Conservation (phyloP, 2,797 vertebrate genomes). For the Helostoma temminkii region DNA sequence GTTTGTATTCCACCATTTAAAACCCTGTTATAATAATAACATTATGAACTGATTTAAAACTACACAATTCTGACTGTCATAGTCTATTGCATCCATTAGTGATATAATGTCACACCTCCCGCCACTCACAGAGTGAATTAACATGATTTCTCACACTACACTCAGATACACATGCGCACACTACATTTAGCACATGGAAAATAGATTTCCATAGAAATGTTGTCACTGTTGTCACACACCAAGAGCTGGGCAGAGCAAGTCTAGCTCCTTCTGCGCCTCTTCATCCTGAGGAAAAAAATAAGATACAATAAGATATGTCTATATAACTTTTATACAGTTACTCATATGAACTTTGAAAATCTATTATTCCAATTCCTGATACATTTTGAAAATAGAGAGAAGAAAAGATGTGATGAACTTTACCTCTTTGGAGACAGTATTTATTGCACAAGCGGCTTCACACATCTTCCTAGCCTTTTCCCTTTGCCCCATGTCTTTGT, state of each 20-base stretch:
- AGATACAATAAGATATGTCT: not conserved
- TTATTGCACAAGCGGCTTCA: conserved; percentile 86
- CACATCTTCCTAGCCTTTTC: conserved; percentile 85
- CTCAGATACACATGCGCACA: not conserved
- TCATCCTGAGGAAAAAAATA: conserved; percentile 74
- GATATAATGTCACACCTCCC: conserved; percentile 13
- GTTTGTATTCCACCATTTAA: conserved; percentile 15
- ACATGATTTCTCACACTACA: conserved; percentile 10
- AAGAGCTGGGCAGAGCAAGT: conserved; percentile 72
- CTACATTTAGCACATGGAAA: not conserved
- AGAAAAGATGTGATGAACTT: conserved; percentile 21
- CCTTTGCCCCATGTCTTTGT: conserved; percentile 89
- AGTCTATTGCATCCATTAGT: not conserved
- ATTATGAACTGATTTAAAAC: conserved; percentile 22
- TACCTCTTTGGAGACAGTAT: conserved; percentile 88
- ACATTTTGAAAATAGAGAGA: not conserved
- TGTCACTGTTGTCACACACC: conserved; percentile 61
- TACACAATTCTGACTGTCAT: conserved; percentile 18
- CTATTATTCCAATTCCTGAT: not conserved
- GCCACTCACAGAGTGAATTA: conserved; percentile 78
- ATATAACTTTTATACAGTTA: not conserved
- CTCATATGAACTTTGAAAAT: not conserved
- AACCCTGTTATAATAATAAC: not conserved
- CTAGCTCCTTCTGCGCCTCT: conserved; percentile 86
- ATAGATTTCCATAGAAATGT: conserved; percentile 1